Evolutionary conservation across 2,113 vertebrate species (phyloP).

Genomic region (Paradoxurus hermaphroditus): DNA sequence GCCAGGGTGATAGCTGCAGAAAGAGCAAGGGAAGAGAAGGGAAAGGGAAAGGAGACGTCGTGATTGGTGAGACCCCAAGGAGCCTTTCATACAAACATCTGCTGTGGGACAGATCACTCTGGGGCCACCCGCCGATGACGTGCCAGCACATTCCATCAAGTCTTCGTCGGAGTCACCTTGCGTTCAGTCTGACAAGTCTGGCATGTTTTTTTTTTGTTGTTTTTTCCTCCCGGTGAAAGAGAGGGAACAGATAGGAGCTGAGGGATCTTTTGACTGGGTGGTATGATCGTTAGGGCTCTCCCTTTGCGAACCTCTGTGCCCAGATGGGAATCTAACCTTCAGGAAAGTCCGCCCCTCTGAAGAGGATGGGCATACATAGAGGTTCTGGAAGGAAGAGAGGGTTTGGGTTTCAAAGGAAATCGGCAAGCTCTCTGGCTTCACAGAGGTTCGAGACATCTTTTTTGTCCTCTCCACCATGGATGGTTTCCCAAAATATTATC

Average conservation of each 20-base stretch:
- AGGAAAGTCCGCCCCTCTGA: accelerated
- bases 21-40: not conserved
- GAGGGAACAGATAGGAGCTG: not conserved
- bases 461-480: not conserved
- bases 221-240: not conserved
- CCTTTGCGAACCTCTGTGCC: not conserved
- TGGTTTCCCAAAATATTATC: not conserved
- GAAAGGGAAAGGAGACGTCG: not conserved
- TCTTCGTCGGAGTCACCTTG: accelerated
- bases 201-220: not conserved
- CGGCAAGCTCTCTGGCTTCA: not conserved
- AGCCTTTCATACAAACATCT: not conserved
- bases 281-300: not conserved
- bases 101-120: not conserved
- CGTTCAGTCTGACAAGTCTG: not conserved
- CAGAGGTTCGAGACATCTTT: not conserved
- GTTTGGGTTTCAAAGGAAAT: not conserved
- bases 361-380: not conserved
- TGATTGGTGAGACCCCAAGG: accelerated
- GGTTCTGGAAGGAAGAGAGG: not conserved
- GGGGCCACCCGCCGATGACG: accelerated
- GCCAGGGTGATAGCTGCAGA: not conserved
- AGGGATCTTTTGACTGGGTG: not conserved
- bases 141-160: accelerated
- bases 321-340: not conserved